phyloP scores from a whole-genome alignment of 2,888 invertebrate species.

The Caenorhabditis sp. region DNA sequence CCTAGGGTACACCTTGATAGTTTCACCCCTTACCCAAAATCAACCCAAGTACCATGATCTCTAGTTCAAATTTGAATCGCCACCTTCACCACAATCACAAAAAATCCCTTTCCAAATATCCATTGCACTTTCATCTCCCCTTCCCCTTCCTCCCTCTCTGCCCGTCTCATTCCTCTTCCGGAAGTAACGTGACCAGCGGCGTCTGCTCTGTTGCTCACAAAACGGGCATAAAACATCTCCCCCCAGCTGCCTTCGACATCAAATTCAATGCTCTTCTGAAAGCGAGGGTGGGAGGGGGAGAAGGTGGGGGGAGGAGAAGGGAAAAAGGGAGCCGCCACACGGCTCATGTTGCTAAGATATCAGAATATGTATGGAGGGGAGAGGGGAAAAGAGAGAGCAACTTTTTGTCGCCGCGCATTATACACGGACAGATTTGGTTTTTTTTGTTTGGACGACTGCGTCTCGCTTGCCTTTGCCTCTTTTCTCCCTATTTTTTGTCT shows the following conservation, averaged over 20 bases:
- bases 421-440: conserved; percentile 45
- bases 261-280: conserved; percentile 31
- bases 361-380: conserved; percentile 1
- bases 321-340: background rate
- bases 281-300: conserved; percentile 42
- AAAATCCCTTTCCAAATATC: too few relatives aligned
- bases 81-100: too few relatives aligned
- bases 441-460: conserved; percentile 38
- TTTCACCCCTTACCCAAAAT: too few relatives aligned
- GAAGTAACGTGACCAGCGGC: conserved; percentile 14
- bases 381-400: conserved; percentile 4
- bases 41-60: too few relatives aligned
- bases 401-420: conserved; percentile 44
- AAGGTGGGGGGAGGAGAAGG: conserved; percentile 13
- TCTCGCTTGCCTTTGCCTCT: conserved; percentile 3
- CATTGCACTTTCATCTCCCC: background rate
- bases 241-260: conserved; percentile 8
- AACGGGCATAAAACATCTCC: conserved; percentile 13
- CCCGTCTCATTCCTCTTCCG: background rate
- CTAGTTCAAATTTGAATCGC: background rate
- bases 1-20: too few relatives aligned
- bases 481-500: background rate
- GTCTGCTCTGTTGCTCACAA: conserved; percentile 10
- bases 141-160: background rate
- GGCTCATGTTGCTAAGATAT: conserved; percentile 56